These are phyloP conservation scores for Sporophila hypoxantha DNA, from an alignment of 2,113 vertebrate genomes.

Conservation along the genomic window DNA sequence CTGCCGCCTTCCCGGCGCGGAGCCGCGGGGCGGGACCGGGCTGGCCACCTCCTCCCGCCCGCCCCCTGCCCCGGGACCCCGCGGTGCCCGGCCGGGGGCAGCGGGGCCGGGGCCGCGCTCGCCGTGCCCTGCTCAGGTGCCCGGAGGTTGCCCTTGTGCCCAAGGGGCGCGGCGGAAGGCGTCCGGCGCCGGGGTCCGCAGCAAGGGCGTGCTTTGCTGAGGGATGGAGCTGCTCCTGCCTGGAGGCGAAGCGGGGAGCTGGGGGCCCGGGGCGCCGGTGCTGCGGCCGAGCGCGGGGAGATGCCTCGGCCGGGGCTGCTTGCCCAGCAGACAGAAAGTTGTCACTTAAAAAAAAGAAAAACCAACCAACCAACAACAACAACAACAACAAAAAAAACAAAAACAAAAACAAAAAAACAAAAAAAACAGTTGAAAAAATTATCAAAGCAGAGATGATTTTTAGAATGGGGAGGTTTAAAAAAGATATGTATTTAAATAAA, in stretches of 20 bases:
- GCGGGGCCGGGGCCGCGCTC: too few relatives aligned
- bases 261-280: background rate
- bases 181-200: background rate
- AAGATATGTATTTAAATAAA: background rate
- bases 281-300: background rate
- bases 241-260: accelerated
- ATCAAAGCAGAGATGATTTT: background rate
- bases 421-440: background rate
- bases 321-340: background rate
- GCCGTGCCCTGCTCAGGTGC: accelerated
- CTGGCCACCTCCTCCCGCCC: background rate
- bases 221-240: background rate
- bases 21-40: background rate
- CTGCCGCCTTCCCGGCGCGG: background rate
- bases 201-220: background rate
- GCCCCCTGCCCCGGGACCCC: background rate
- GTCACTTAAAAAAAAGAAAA: background rate
- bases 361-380: too few relatives aligned
- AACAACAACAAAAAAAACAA: background rate
- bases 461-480: background rate
- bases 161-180: background rate
- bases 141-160: background rate
- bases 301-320: background rate
- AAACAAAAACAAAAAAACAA: background rate
- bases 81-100: background rate